A percentile compares a stretch with the other conserved stretches of the same genome.
These are phyloP conservation scores for Acanthis flammea DNA, from an alignment of 2,797 vertebrate species.

Conservation along the genomic window DNA sequence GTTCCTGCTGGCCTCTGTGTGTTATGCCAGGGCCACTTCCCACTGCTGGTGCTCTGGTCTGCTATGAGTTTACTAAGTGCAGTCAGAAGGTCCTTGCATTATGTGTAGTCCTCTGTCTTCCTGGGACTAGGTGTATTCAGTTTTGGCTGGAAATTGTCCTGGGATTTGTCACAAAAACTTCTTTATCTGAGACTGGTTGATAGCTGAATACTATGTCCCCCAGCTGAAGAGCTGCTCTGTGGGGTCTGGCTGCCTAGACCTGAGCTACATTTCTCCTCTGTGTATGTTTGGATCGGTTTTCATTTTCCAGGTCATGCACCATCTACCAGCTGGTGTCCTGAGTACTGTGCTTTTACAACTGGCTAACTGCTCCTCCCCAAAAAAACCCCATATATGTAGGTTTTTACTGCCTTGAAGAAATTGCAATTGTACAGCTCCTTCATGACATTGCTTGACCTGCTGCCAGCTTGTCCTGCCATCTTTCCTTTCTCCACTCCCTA, in stretches of 20 bases:
- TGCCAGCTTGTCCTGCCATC: neutral
- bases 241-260: neutral
- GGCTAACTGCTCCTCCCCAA: neutral
- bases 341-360: neutral
- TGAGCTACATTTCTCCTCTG: neutral
- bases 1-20: neutral
- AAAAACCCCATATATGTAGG: neutral
- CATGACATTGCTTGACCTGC: neutral
- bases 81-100: neutral
- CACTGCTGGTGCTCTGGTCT: neutral
- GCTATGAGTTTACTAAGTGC: neutral
- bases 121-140: neutral
- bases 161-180: neutral
- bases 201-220: accelerated
- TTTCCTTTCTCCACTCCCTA: neutral
- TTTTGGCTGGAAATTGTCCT: neutral
- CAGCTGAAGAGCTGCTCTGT: neutral
- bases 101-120: neutral
- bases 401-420: neutral
- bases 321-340: neutral
- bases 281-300: accelerated
- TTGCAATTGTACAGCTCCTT: neutral
- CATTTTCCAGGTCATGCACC: neutral
- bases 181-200: neutral
- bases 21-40: accelerated